Percentiles rank a stretch among this genome's conserved stretches.
Evolutionary conservation across 2,888 invertebrate species (phyloP).

Genomic region (Julus scandinavius): DNA sequence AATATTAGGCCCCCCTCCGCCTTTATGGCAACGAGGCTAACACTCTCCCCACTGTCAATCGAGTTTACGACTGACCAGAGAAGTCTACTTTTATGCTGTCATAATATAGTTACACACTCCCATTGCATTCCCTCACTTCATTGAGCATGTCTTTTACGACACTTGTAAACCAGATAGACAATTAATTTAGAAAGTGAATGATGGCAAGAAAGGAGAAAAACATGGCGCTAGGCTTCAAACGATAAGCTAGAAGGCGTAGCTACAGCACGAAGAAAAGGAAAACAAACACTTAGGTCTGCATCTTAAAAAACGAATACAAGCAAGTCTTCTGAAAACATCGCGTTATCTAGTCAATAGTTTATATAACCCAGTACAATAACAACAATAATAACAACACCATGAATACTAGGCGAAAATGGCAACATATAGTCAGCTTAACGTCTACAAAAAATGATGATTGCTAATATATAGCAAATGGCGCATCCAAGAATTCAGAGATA

Average conservation of each 20-base stretch:
- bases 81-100: slow-evolving; percentile 45
- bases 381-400: background rate
- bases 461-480: background rate
- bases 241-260: background rate
- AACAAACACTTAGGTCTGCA: background rate
- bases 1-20: slow-evolving; percentile 30
- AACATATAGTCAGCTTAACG: background rate
- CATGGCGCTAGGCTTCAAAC: background rate
- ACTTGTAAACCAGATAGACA: slow-evolving; percentile 51
- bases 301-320: background rate
- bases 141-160: slow-evolving; percentile 51
- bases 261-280: background rate
- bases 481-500: background rate
- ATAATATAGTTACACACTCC: slow-evolving; percentile 46
- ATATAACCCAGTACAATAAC: background rate
- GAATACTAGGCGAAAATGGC: background rate
- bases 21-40: slow-evolving; percentile 3
- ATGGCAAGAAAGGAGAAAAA: slow-evolving; percentile 43
- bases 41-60: slow-evolving; percentile 19
- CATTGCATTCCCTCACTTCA: slow-evolving; percentile 49
- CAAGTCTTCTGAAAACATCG: background rate
- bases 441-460: background rate
- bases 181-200: slow-evolving; percentile 48
- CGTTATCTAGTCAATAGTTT: background rate
- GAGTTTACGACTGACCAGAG: slow-evolving; percentile 46